A percentile compares a stretch with the other conserved stretches of the same genome.
These are phyloP conservation scores for Laterallus jamaicensis DNA, from an alignment of 2,113 vertebrate species.

Conservation along the genomic window DNA sequence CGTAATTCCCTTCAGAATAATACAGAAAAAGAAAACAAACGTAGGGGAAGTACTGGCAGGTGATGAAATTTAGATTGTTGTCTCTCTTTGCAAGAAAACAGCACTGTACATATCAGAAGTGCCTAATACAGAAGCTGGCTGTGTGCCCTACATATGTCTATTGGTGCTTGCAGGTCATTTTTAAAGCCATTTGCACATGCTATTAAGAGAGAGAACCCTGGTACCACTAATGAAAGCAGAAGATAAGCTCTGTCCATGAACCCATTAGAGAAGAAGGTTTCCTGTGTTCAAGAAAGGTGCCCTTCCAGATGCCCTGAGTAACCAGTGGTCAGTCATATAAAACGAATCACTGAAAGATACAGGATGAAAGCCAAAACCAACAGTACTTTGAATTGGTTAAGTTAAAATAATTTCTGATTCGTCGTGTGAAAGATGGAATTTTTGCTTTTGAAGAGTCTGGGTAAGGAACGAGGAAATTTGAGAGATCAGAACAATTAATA, in stretches of 20 bases:
- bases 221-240: conserved; percentile 50
- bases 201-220: conserved; percentile 55
- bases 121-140: background rate
- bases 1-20: background rate
- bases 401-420: background rate
- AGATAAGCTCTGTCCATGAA: background rate
- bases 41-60: background rate
- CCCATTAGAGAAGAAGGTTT: conserved; percentile 42
- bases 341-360: conserved; percentile 73
- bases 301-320: conserved; percentile 61
- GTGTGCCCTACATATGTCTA: background rate
- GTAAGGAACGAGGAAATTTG: conserved; percentile 29
- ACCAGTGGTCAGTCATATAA: conserved; percentile 42
- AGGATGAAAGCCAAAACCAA: conserved; percentile 92
- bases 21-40: background rate
- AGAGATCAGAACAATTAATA: conserved; percentile 59
- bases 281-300: conserved; percentile 61
- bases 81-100: background rate
- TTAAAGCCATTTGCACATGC: conserved; percentile 76
- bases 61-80: background rate
- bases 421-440: conserved; percentile 25
- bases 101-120: background rate
- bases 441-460: conserved; percentile 17
- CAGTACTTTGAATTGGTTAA: conserved; percentile 86
- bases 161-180: background rate